phyloP scores from a whole-genome alignment of 2,113 vertebrate species.

The Myiagra hebetior region DNA sequence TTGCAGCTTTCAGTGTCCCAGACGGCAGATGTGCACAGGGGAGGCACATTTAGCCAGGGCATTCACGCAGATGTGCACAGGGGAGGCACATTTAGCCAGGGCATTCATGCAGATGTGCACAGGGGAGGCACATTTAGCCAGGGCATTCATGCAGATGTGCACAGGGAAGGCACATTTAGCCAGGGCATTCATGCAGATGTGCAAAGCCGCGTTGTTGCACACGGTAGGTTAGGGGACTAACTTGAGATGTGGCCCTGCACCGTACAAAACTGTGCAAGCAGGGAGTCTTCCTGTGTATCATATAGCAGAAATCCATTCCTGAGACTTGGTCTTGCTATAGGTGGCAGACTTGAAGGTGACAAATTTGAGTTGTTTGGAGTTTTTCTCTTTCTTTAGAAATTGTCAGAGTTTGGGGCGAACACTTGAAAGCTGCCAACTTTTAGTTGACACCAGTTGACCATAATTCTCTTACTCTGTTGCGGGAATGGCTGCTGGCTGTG shows the following conservation, averaged over 20 bases:
- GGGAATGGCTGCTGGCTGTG: background rate
- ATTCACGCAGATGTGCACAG: rapidly evolving
- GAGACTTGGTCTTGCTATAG: background rate
- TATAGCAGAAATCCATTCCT: background rate
- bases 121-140: background rate
- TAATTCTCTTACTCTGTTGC: background rate
- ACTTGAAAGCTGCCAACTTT: background rate
- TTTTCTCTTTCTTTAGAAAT: background rate
- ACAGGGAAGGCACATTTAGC: background rate
- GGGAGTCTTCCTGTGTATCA: rapidly evolving
- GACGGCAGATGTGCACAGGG: background rate
- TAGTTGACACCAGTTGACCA: background rate
- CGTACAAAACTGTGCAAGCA: background rate
- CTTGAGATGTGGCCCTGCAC: rapidly evolving
- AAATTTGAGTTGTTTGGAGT: background rate
- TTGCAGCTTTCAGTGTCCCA: rapidly evolving
- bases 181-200: background rate
- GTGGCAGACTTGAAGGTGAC: background rate
- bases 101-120: rapidly evolving
- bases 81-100: background rate
- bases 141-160: rapidly evolving
- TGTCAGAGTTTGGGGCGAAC: background rate
- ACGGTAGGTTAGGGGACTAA: background rate
- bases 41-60: background rate
- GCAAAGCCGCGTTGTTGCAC: background rate